These are phyloP conservation scores for Cheilosia pagana DNA, from an alignment of 2,888 invertebrate genomes.

Conservation along the genomic window DNA sequence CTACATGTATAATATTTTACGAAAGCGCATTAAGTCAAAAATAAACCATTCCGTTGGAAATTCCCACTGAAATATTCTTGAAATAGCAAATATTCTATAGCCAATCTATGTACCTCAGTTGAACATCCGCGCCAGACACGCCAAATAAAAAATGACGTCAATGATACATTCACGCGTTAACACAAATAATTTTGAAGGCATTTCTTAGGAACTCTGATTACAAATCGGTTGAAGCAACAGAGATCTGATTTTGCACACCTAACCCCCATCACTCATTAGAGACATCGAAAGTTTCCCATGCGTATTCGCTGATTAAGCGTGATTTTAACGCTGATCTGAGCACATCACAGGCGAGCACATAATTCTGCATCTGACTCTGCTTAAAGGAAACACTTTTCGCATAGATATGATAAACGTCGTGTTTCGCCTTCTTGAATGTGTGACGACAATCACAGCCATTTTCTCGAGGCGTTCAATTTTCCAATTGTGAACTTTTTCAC, in stretches of 20 bases:
- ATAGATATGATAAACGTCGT: conserved; percentile 59
- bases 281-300: conserved; percentile 23
- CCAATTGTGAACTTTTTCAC: conserved; percentile 70
- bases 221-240: neutral
- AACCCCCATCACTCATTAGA: too few species aligned
- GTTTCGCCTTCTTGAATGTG: conserved; percentile 38
- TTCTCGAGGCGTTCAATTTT: conserved; percentile 75
- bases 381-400: conserved; percentile 69
- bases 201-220: conserved; percentile 25
- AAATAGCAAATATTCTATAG: conserved; percentile 32
- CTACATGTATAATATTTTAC: conserved; percentile 3
- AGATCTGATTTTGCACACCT: neutral
- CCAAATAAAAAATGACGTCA: conserved; percentile 48
- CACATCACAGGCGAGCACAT: neutral
- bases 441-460: conserved; percentile 73
- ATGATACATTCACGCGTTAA: conserved; percentile 3
- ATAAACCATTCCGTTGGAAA: conserved; percentile 36
- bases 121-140: conserved; percentile 35
- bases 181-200: conserved; percentile 18
- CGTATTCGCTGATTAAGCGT: conserved; percentile 42
- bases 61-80: conserved; percentile 31
- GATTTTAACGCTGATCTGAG: conserved; percentile 53
- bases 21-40: conserved; percentile 26
- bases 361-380: conserved; percentile 40
- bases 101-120: neutral